Conservation (phyloP, 1,140 invertebrate genomes). For the Cherax quadricarinatus region DNA sequence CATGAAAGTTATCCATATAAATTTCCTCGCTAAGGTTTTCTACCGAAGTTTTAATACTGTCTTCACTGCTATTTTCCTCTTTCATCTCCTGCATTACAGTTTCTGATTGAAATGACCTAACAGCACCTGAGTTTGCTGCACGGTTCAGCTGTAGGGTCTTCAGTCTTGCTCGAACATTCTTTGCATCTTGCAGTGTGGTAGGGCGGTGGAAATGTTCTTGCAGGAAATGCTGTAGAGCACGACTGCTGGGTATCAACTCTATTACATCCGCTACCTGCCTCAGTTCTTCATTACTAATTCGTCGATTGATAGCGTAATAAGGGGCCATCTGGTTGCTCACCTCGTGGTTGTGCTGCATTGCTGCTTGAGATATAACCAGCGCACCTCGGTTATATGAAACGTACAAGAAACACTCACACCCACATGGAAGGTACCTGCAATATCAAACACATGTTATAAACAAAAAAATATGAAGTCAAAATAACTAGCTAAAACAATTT, state of each 20-base stretch:
- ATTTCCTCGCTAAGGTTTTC: neutral
- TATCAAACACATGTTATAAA: neutral
- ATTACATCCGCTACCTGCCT: slow-evolving; percentile 51
- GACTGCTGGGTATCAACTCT: slow-evolving; percentile 47
- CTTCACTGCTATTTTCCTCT: neutral
- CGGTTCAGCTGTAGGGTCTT: slow-evolving; percentile 30
- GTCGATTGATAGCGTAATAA: slow-evolving; percentile 56
- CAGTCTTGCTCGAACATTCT: slow-evolving; percentile 47
- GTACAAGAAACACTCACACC: slow-evolving; percentile 46
- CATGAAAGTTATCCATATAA: neutral
- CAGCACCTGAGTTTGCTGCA: neutral
- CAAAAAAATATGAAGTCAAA: neutral
- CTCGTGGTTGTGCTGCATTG: slow-evolving; percentile 64
- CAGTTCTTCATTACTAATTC: slow-evolving; percentile 56
- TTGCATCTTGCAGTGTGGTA: slow-evolving; percentile 58
- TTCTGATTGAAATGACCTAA: slow-evolving; percentile 10
- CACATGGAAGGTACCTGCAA: slow-evolving; percentile 59
- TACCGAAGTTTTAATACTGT: neutral
- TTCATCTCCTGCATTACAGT: neutral
- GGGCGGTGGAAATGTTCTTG: slow-evolving; percentile 40
- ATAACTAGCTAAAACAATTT: too few relatives aligned
- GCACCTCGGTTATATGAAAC: slow-evolving; percentile 58
- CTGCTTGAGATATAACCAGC: slow-evolving; percentile 55
- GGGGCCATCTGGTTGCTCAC: slow-evolving; percentile 61
- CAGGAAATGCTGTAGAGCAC: slow-evolving; percentile 46